Percentiles rank a stretch among this genome's conserved stretches.
Conservation (phyloP, 2,888 invertebrate genomes). For the Tuberolachnus salignus region DNA sequence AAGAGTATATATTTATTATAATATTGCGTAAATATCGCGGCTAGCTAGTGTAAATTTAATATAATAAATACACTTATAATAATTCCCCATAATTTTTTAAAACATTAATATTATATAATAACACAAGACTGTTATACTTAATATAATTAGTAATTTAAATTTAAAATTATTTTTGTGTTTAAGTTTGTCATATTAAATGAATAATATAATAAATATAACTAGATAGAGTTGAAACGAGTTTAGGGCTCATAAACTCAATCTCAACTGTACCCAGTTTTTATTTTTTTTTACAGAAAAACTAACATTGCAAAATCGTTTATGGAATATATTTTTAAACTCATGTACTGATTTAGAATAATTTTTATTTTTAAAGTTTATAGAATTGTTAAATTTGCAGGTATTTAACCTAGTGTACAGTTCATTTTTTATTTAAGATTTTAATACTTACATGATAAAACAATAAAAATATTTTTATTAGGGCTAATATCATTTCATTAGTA, state of each 20-base stretch:
- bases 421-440: too few relatives aligned
- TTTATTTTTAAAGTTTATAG: too few relatives aligned
- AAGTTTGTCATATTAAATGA: conserved; percentile 57
- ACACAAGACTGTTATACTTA: neutral
- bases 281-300: neutral
- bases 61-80: conserved; percentile 37
- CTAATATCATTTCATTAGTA: too few relatives aligned
- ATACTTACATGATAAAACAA: too few relatives aligned
- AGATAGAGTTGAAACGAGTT: conserved; percentile 56
- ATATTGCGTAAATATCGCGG: conserved; percentile 25
- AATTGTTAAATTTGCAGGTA: too few relatives aligned
- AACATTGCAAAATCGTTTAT: too few relatives aligned
- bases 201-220: conserved; percentile 34
- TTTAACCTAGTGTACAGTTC: too few relatives aligned
- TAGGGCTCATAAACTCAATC: conserved; percentile 41
- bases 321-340: too few relatives aligned
- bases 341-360: too few relatives aligned
- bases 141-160: neutral
- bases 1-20: neutral
- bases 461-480: too few relatives aligned
- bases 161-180: conserved; percentile 12
- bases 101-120: too few relatives aligned
- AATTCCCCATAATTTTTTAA: conserved; percentile 19
- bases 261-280: conserved; percentile 49
- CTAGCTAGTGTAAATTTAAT: conserved; percentile 1